Conservation (phyloP, 1,140 invertebrate genomes). For the Zaprionus lachaisei region DNA sequence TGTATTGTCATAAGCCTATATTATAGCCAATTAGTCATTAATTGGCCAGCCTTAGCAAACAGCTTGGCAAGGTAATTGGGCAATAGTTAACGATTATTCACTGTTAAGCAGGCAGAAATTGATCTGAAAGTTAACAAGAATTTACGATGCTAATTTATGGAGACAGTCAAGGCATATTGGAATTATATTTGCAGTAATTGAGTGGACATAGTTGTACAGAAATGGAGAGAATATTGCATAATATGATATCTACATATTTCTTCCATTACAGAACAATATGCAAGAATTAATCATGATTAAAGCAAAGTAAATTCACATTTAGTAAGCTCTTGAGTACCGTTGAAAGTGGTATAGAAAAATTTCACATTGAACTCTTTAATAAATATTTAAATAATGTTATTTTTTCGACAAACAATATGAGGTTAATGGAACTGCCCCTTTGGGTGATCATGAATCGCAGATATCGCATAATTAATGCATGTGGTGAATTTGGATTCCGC, state of each 20-base stretch:
- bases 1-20: background rate
- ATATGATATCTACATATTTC: background rate
- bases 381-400: too few relatives aligned
- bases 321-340: too few relatives aligned
- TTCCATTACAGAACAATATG: background rate
- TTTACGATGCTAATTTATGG: background rate
- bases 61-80: slow-evolving; percentile 2
- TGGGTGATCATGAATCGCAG: background rate
- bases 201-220: background rate
- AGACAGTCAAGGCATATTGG: background rate
- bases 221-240: background rate
- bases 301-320: too few relatives aligned
- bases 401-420: background rate
- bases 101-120: background rate
- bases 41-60: slow-evolving; percentile 13
- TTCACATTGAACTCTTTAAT: too few relatives aligned
- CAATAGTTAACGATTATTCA: slow-evolving; percentile 5
- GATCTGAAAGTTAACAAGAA: background rate
- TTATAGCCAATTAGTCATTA: slow-evolving; percentile 26
- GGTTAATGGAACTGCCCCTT: background rate
- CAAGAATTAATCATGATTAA: too few relatives aligned
- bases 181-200: background rate
- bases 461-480: background rate
- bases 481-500: background rate
- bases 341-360: background rate